A percentile compares a stretch with the other conserved stretches of the same genome.
Conservation (phyloP, 1,140 invertebrate species). For the Eriocheir sinensis region DNA sequence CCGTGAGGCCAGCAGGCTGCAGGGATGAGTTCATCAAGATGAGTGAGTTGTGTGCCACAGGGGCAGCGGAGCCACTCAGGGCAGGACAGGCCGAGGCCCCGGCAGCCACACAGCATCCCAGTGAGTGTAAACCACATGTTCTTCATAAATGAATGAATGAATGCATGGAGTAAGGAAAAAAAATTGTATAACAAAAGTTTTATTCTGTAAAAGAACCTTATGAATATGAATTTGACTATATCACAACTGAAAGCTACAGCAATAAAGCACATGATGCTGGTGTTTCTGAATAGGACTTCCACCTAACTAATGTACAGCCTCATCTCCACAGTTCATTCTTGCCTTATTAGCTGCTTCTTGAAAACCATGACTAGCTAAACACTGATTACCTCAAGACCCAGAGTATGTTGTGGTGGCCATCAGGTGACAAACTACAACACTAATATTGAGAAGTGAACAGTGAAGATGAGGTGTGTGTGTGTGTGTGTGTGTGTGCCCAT, state of each 20-base stretch:
- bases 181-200: neutral
- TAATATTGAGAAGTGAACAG: no score
- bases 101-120: no score
- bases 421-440: neutral
- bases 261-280: slow-evolving; percentile 14
- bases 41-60: no score
- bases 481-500: neutral
- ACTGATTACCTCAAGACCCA: neutral
- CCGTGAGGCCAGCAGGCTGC: no score
- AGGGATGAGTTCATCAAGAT: no score
- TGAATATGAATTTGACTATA: slow-evolving; percentile 47
- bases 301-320: neutral
- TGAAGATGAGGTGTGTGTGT: neutral
- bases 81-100: no score
- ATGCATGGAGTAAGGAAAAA: neutral
- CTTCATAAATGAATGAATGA: neutral
- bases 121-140: neutral
- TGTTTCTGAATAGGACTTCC: neutral
- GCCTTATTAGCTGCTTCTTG: neutral
- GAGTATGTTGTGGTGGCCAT: no score
- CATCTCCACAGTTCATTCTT: neutral
- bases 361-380: neutral
- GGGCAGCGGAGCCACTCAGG: no score
- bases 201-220: slow-evolving; percentile 14
- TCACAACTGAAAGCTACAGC: slow-evolving; percentile 50